Percentiles rank a stretch among this genome's conserved stretches.
phyloP scores from a whole-genome alignment of 2,113 vertebrate genomes.

The Poeciliopsis turrubarensis region DNA sequence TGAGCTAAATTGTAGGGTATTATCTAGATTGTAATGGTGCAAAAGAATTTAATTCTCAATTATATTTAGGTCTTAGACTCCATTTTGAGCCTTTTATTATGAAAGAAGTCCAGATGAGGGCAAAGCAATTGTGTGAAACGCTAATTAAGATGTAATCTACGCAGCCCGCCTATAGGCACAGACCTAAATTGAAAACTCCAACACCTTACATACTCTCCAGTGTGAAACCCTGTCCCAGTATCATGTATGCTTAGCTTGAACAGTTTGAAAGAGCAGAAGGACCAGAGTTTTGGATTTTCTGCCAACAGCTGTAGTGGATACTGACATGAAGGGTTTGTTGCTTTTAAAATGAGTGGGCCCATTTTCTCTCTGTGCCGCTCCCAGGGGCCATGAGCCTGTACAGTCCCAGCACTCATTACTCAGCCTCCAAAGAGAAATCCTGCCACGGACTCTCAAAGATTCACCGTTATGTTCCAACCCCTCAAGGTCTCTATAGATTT shows the following conservation, averaged over 20 bases:
- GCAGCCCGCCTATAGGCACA: conserved; percentile 30
- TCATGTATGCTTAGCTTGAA: background rate
- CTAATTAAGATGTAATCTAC: conserved; percentile 61
- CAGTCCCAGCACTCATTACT: conserved; percentile 55
- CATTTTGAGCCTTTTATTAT: conserved; percentile 40
- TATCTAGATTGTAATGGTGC: conserved; percentile 32
- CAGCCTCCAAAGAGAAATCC: conserved; percentile 54
- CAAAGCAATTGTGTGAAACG: conserved; percentile 34
- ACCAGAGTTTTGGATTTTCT: conserved; percentile 15
- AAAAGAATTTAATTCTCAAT: conserved; percentile 16
- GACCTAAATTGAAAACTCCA: conserved; percentile 32
- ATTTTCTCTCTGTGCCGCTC: conserved; percentile 24
- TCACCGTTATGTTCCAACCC: conserved; percentile 32
- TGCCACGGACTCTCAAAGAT: conserved; percentile 34
- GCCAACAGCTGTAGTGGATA: conserved; percentile 14
- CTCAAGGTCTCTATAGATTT: conserved; percentile 33
- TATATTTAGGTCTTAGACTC: conserved; percentile 38
- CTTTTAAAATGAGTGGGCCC: conserved; percentile 18
- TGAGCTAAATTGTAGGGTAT: conserved; percentile 6
- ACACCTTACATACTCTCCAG: conserved; percentile 12
- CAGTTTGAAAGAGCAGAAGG: background rate
- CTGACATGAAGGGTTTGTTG: conserved; percentile 21
- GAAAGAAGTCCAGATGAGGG: conserved; percentile 32
- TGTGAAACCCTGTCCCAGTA: background rate
- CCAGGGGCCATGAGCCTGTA: conserved; percentile 21